Base-by-base conservation (phyloP, 2,888 invertebrate genomes). In the Quadroppia sp. region DNA sequence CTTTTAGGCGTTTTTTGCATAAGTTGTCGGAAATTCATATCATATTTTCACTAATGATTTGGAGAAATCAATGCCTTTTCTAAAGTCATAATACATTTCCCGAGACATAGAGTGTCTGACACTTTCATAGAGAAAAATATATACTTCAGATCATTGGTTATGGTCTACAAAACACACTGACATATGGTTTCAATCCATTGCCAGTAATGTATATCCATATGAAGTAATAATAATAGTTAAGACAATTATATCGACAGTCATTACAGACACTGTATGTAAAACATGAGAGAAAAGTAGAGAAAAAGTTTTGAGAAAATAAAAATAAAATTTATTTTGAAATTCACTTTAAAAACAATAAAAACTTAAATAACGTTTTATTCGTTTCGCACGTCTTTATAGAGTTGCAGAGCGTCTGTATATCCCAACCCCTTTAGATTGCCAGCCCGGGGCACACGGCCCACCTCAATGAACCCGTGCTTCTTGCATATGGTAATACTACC, bases 401-500 rank as follows among this genome's bases (percentile, higher is more conserved):
- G 76, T 70, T 77, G 77, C 15, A 75, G 42, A 13, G 77, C 77
- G 73, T 77, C 76, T 0, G 75, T 75, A 67, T 75, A 75, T 15
- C 77, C 77, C 9, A 76, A 25, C 23, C 71, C 76, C 53, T 77
- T 76, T 28, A 77, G 67, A 30, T 75, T 73, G 7, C 77, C 77
- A 13, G 77, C 77, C 56, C 76, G 75, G 9, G 77, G 77, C 17
- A 77, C 72, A 1, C 72, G 40, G 1, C 77, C 76, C 13, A 77
- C 69, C 45, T 77, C 72, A n/a, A 9, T 25, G 32, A 77, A 77
- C 2, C 76, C 76, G 13, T 77, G 25, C 42, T 73, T 71, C 67
- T 74, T 56, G 59, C 76, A 76, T 17, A 76, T 2, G 40, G 48
- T 71, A 15, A 77, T 64, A 1, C 74, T 75, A 7, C 72, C 76